Percentiles rank a stretch among this genome's conserved stretches.
These are phyloP conservation scores for Branchellion lobata DNA, from an alignment of 2,888 invertebrate genomes.

Conservation along the genomic window DNA sequence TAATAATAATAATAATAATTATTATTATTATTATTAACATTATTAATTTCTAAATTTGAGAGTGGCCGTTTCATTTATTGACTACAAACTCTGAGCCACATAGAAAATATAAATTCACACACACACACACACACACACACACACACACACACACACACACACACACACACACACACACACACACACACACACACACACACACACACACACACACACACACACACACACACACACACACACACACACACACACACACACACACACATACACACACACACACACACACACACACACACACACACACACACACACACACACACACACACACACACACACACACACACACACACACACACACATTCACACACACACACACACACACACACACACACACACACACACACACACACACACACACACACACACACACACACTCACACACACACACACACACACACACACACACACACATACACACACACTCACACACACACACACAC, in stretches of 20 bases:
- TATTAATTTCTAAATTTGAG: too few relatives aligned
- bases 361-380: conserved; percentile 3
- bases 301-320: conserved; percentile 15
- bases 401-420: too few relatives aligned
- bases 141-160: too few relatives aligned
- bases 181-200: neutral
- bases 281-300: conserved; percentile 19
- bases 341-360: conserved; percentile 15
- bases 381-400: conserved; percentile 1
- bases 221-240: conserved; percentile 31
- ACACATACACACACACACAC: conserved; percentile 24
- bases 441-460: conserved; percentile 19
- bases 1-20: too few relatives aligned
- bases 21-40: too few relatives aligned
- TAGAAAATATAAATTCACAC: too few relatives aligned
- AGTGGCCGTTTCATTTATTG: too few relatives aligned
- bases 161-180: too few relatives aligned
- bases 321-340: conserved; percentile 20
- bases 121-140: too few relatives aligned
- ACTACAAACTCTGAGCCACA: too few relatives aligned
- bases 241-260: conserved; percentile 11
- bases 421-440: too few relatives aligned
- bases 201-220: conserved; percentile 17
- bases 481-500: conserved; percentile 12
- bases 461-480: conserved; percentile 11